These are phyloP conservation scores for Steinernema hermaphroditum DNA, from an alignment of 2,888 invertebrate species.

Conservation along the genomic window DNA sequence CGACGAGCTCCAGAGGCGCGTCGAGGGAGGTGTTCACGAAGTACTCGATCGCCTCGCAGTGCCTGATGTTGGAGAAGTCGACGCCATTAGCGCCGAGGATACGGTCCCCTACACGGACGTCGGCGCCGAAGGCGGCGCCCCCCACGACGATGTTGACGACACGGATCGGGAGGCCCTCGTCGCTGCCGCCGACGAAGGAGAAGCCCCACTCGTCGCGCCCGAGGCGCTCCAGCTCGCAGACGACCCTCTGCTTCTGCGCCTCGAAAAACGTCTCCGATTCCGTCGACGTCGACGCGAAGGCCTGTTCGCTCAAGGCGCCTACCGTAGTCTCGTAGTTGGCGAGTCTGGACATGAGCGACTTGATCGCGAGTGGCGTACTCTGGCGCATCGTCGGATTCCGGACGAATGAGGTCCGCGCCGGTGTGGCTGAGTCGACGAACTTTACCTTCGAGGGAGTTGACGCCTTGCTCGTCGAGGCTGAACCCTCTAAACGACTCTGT, in stretches of 20 bases:
- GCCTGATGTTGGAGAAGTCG: constrained; percentile 83
- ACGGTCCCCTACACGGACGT: constrained; percentile 90
- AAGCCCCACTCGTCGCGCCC: constrained; percentile 22
- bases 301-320: neutral
- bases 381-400: constrained; percentile 13
- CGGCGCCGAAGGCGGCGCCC: neutral
- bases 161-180: neutral
- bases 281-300: constrained; percentile 4
- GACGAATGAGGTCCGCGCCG: neutral
- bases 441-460: constrained; percentile 21
- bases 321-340: constrained; percentile 12
- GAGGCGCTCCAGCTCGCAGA: neutral
- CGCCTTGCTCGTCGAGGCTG: neutral
- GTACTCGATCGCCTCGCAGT: constrained; percentile 82
- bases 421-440: constrained; percentile 1
- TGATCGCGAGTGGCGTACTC: constrained; percentile 3
- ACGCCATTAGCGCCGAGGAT: constrained; percentile 83
- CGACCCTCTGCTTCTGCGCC: neutral
- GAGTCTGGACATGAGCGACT: constrained; percentile 4
- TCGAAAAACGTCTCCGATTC: constrained; percentile 8
- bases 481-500: neutral
- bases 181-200: constrained; percentile 16
- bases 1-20: neutral
- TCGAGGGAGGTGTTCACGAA: neutral
- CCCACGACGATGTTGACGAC: neutral